Percentiles rank a stretch among this genome's conserved stretches.
Conservation (phyloP, 2,797 vertebrate genomes). For the Phalloptychus januarius region DNA sequence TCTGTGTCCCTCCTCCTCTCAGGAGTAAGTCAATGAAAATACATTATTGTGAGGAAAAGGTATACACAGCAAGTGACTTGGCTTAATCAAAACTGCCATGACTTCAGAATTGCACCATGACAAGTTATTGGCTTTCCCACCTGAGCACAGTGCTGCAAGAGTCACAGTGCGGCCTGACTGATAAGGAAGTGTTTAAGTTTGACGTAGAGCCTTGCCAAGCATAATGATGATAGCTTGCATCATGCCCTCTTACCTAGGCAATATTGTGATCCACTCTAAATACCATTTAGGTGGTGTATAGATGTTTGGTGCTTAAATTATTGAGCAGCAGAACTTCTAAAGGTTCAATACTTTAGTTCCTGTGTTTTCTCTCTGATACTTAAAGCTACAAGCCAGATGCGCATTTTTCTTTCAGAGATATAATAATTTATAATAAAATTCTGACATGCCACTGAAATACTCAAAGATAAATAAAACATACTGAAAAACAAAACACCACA, state of each 20-base stretch:
- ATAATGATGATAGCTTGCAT: constrained; percentile 48
- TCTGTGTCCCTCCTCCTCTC: constrained; percentile 20
- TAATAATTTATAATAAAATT: neutral
- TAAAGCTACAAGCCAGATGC: neutral
- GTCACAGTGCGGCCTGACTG: constrained; percentile 35
- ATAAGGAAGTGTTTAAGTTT: constrained; percentile 51
- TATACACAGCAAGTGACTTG: constrained; percentile 41
- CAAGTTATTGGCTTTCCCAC: constrained; percentile 35
- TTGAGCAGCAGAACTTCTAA: constrained; percentile 20
- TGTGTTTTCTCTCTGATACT: constrained; percentile 12
- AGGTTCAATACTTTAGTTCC: neutral
- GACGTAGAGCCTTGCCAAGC: constrained; percentile 33
- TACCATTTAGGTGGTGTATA: constrained; percentile 22
- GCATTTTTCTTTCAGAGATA: neutral
- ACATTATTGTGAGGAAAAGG: constrained; percentile 33
- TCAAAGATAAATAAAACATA: neutral
- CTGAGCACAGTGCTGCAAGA: constrained; percentile 50
- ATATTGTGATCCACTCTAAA: constrained; percentile 40
- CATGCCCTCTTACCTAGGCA: constrained; percentile 31
- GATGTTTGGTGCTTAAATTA: constrained; percentile 29
- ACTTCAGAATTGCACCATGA: constrained; percentile 30
- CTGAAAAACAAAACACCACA: neutral
- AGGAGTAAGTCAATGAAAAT: constrained; percentile 29
- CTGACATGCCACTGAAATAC: neutral
- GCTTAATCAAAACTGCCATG: constrained; percentile 41